Evolutionary conservation across 92 coral and sea anemone species (phyloP).

Genomic region (Siderastrea siderea): DNA sequence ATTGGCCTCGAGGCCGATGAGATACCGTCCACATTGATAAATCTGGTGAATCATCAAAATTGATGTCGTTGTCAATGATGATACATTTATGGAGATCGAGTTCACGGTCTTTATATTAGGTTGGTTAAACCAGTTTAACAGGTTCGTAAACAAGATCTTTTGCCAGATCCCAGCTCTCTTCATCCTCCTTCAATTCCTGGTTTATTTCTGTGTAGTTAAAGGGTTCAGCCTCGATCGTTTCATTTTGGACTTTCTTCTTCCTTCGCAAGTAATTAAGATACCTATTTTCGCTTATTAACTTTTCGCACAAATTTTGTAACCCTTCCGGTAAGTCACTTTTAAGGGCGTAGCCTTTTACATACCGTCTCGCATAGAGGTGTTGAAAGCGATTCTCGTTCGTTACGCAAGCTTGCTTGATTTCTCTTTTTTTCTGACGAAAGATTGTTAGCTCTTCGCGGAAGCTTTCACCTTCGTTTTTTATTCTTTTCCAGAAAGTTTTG

Average conservation of each 20-base stretch:
- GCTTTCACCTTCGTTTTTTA: constrained; percentile 67
- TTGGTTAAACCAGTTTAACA: too few relatives aligned
- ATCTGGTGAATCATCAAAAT: too few relatives aligned
- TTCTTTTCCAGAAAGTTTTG: constrained; percentile 63
- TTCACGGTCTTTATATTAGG: too few relatives aligned
- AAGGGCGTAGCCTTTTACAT: constrained; percentile 74
- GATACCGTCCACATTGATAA: too few relatives aligned
- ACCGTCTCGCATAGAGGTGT: constrained; percentile 65
- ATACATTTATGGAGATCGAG: too few relatives aligned
- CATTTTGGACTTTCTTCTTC: constrained; percentile 1
- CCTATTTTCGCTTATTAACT: constrained; percentile 55
- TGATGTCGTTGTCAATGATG: too few relatives aligned
- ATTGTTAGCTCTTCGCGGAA: constrained; percentile 68
- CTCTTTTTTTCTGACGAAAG: constrained; percentile 66
- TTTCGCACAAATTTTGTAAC: constrained; percentile 41
- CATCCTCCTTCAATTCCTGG: constrained; percentile 56
- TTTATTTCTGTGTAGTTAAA: background rate
- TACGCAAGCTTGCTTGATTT: constrained; percentile 62
- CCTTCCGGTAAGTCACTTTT: constrained; percentile 22
- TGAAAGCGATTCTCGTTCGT: constrained; percentile 35
- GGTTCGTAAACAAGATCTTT: constrained; percentile 47
- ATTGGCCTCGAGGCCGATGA: too few relatives aligned
- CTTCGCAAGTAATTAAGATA: constrained; percentile 66
- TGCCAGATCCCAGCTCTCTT: constrained; percentile 69
- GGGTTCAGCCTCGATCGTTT: constrained; percentile 39